These are phyloP conservation scores for Phalloptychus januarius DNA, from an alignment of 2,797 vertebrate species.

Conservation along the genomic window DNA sequence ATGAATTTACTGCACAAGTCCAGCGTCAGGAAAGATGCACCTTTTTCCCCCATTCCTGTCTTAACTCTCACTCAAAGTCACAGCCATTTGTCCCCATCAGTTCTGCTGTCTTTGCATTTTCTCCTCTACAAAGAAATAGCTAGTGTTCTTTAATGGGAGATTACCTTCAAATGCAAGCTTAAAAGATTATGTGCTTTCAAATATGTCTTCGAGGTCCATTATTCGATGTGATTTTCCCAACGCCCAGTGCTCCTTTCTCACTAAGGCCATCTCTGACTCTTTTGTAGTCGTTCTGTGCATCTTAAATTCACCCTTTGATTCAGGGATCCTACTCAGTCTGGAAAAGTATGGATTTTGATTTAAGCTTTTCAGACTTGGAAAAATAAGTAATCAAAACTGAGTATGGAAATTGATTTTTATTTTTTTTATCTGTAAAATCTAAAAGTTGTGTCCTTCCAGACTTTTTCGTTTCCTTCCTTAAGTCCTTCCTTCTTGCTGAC, in stretches of 20 bases:
- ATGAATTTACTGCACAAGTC: constrained; percentile 60
- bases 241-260: constrained; percentile 48
- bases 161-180: constrained; percentile 81
- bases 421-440: neutral
- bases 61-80: constrained; percentile 74
- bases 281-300: constrained; percentile 53
- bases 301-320: constrained; percentile 68
- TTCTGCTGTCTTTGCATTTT: constrained; percentile 82
- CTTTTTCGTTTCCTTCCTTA: neutral
- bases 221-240: constrained; percentile 72
- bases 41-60: constrained; percentile 67
- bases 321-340: neutral
- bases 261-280: constrained; percentile 34
- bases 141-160: constrained; percentile 80
- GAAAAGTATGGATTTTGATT: neutral
- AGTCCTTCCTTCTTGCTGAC: neutral
- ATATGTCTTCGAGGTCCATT: constrained; percentile 75
- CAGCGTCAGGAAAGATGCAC: constrained; percentile 56
- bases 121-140: constrained; percentile 73
- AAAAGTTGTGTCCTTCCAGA: neutral
- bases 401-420: neutral
- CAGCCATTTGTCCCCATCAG: constrained; percentile 67
- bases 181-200: constrained; percentile 78
- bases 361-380: neutral
- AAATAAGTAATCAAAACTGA: neutral